Evolutionary conservation across 2,113 vertebrate species (phyloP).

Genomic region (Forbesichthys papilliferus): DNA sequence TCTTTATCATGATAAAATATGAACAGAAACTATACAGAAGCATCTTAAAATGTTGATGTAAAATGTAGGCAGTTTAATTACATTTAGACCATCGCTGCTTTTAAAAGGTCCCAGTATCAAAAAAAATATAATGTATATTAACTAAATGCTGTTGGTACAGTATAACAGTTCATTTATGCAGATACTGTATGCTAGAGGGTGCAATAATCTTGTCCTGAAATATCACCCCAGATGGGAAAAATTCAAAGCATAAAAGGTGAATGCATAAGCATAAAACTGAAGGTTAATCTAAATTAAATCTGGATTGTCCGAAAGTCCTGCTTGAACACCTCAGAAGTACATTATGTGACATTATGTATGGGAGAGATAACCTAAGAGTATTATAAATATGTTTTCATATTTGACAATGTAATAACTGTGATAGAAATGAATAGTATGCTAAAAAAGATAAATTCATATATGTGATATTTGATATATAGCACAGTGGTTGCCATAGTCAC

Average conservation of each 20-base stretch:
- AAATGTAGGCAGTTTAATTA: no score
- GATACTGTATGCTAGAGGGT: slow-evolving; percentile 7
- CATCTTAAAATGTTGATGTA: no score
- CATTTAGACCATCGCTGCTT: no score
- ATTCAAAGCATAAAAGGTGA: slow-evolving; percentile 14
- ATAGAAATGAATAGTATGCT: slow-evolving; percentile 11
- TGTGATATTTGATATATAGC: background rate
- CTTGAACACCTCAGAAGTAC: slow-evolving; percentile 23
- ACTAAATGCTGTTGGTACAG: background rate
- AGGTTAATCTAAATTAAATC: slow-evolving; percentile 75
- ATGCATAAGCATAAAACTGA: slow-evolving; percentile 34
- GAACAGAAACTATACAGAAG: no score
- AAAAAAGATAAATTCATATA: slow-evolving; percentile 19
- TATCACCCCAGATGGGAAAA: background rate
- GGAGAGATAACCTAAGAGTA: slow-evolving; percentile 38
- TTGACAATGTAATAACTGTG: slow-evolving; percentile 50
- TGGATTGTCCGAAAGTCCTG: slow-evolving; percentile 52
- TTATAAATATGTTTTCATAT: slow-evolving; percentile 26
- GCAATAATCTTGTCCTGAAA: slow-evolving; percentile 6
- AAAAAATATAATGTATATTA: background rate
- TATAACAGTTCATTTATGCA: background rate
- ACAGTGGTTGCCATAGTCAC: background rate
- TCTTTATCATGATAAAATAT: no score
- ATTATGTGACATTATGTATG: slow-evolving; percentile 2
- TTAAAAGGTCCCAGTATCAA: no score